Conservation (phyloP, 2,797 vertebrate species). For the Mus caroli region DNA sequence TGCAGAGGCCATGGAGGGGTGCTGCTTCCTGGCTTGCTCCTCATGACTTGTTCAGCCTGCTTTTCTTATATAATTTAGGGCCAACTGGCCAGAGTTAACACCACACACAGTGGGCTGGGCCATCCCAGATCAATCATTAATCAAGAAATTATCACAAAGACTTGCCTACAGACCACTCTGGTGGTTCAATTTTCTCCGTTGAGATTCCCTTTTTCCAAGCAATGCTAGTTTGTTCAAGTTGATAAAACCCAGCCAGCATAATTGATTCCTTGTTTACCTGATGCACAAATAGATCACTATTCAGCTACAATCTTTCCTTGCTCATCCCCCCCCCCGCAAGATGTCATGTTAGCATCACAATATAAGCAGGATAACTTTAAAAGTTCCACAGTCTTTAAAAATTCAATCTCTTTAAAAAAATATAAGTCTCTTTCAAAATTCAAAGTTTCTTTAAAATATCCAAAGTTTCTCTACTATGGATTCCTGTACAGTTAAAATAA, state of each 20-base stretch:
- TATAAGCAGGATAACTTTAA: neutral
- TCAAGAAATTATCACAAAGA: neutral
- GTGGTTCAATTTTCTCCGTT: neutral
- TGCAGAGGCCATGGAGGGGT: neutral
- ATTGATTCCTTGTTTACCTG: neutral
- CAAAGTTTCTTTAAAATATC: neutral
- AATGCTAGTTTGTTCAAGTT: neutral
- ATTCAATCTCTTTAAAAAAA: neutral
- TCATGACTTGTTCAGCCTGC: neutral
- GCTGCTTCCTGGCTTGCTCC: neutral
- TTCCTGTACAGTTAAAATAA: neutral
- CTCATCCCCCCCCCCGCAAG: rapidly evolving
- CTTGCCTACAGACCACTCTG: neutral
- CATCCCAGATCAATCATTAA: neutral
- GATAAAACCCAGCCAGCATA: neutral
- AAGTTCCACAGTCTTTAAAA: neutral
- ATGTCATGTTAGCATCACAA: neutral
- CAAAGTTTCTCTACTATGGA: neutral
- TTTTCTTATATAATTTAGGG: neutral
- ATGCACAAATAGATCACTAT: neutral
- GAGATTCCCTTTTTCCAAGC: neutral
- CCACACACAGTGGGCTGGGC: neutral
- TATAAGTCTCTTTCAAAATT: neutral
- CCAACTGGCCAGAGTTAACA: neutral
- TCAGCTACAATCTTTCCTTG: neutral